Evolutionary conservation across 1,140 invertebrate species (phyloP), one percentile per base, ranked within the genome.

Genomic region (Drosophila ananassae): DNA sequence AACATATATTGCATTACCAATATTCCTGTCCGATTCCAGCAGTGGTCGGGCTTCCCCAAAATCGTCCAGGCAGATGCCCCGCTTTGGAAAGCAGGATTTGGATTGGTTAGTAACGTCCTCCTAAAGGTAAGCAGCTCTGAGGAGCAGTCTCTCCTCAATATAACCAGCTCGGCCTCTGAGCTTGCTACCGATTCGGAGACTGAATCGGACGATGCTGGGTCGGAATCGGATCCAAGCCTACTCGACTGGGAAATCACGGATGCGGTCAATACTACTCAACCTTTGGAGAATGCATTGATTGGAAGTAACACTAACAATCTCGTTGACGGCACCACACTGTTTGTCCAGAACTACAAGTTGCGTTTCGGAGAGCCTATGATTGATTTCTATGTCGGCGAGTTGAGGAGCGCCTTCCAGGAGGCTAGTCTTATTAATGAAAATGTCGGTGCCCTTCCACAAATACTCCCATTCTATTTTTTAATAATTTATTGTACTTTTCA

Each of bases 371-470:
- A 95, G 22, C 94, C 95, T 73, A 96, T 96, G 91, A 97, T 97
- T 1, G 94, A 95, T 72, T 98, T 98, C 93, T 98, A 96, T 92
- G 95, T 96, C 77, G 97, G 97, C 22, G 96, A 54, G 0, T n/a
- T 61, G 2, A 53, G 3, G 3, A 41, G 10, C 17, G 96, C 41
- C 93, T 98, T 63, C 96, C 97, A 79, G 96, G 97, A 92, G 97
- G 96, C 21, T 0, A 10, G 8, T 1, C 24, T 41, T 13, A 25
- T 50, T 12, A 9, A 13, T 21, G 58, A 61, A 7, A 25, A 54
- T 37, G 59, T 54, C 13, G 5, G 50, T 28, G 6, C n/a, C 3
- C 9, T 13, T 2, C 7, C 2, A 10, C 3, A 30, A 41, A 28
- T 2, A 28, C 2, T 30, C 2, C n/a, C 30, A 12, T 25, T 1